Evolutionary conservation across 1,140 invertebrate genomes (phyloP).

Genomic region (Pseudomyrmex sp.): DNA sequence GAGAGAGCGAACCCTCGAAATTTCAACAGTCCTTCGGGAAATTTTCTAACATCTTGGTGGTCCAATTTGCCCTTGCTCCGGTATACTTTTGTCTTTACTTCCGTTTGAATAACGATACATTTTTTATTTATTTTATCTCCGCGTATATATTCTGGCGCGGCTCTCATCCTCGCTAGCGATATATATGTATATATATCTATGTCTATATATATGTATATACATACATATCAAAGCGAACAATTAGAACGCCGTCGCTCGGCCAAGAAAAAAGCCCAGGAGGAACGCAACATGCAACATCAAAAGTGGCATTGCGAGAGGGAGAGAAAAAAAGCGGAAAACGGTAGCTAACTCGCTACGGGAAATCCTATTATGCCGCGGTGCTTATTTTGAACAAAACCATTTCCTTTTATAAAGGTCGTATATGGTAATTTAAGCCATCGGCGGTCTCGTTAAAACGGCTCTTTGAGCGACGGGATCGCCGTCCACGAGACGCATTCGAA

Average conservation of each 20-base stretch:
- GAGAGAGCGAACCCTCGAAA: conserved; percentile 6
- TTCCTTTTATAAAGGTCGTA: conserved; percentile 47
- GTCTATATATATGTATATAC: too few relatives aligned
- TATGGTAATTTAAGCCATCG: conserved; percentile 60
- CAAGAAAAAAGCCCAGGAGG: not conserved
- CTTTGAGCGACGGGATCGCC: conserved; percentile 43
- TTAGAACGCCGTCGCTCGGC: not conserved
- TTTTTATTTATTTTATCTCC: conserved; percentile 68
- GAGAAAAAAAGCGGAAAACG: not conserved
- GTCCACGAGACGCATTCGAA: conserved; percentile 47
- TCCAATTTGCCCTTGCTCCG: conserved; percentile 45
- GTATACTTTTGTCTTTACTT: not conserved
- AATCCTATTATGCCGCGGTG: conserved; percentile 45
- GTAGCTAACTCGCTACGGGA: conserved; percentile 7
- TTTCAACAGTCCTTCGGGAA: conserved; percentile 67
- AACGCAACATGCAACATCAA: conserved; percentile 26
- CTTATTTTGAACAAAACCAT: conserved; percentile 36
- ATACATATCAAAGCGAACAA: not conserved
- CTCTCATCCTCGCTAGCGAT: not conserved
- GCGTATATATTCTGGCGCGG: not conserved
- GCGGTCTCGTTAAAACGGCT: conserved; percentile 26
- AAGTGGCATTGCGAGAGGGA: not conserved
- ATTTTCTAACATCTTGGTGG: conserved; percentile 66
- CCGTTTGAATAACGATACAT: conserved; percentile 53
- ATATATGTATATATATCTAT: not conserved